phyloP scores from a whole-genome alignment of 2,888 invertebrate species.

The Ophion ventricosus region DNA sequence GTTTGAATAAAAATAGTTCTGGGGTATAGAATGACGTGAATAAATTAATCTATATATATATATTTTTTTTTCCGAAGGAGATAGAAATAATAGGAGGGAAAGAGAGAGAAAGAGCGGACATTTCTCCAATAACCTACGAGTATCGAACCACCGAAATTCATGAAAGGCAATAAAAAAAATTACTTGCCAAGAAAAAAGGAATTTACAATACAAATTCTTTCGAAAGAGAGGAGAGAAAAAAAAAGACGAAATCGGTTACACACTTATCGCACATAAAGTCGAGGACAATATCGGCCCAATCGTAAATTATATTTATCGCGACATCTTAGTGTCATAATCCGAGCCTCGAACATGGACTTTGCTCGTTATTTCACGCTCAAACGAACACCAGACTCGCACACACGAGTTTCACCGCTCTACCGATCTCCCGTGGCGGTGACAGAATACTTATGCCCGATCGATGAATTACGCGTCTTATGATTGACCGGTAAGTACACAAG shows the following conservation, averaged over 20 bases:
- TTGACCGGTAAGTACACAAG: conserved; percentile 42
- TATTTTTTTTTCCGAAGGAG: not conserved
- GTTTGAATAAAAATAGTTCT: conserved; percentile 18
- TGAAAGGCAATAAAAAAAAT: conserved; percentile 21
- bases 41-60: conserved; percentile 7
- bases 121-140: not conserved
- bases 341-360: conserved; percentile 61
- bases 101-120: not conserved
- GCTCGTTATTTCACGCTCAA: conserved; percentile 75
- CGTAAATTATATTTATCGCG: conserved; percentile 43
- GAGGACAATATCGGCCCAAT: conserved; percentile 43
- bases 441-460: conserved; percentile 17
- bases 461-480: conserved; percentile 56
- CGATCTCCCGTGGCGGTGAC: not conserved
- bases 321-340: conserved; percentile 51
- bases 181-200: not conserved
- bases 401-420: not conserved
- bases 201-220: not conserved
- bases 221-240: not conserved
- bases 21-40: conserved; percentile 14
- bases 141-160: not conserved
- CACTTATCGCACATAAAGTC: conserved; percentile 19
- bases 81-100: conserved; percentile 5
- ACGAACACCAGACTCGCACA: conserved; percentile 70
- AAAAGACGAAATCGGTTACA: conserved; percentile 3